These are phyloP conservation scores for Trinorchestia longiramus DNA, from an alignment of 1,140 invertebrate species.

Conservation along the genomic window DNA sequence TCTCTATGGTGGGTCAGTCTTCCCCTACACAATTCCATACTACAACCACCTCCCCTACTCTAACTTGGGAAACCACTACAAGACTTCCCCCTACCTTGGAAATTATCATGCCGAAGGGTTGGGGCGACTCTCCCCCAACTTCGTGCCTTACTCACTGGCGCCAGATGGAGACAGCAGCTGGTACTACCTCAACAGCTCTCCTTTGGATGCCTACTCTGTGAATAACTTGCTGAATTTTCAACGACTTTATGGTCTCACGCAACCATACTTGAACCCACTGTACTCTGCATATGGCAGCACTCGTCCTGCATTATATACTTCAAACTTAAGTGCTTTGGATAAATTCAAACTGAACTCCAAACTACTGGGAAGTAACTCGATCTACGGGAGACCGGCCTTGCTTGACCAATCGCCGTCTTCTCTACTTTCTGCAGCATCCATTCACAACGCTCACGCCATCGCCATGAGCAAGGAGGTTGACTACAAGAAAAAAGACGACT, in stretches of 20 bases:
- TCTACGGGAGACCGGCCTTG: neutral
- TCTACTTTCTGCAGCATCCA: neutral
- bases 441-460: conserved; percentile 11
- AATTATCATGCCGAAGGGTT: neutral
- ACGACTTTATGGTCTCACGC: neutral
- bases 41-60: neutral
- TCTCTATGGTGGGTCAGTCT: neutral
- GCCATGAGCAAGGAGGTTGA: conserved; percentile 36
- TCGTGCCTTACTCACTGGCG: neutral
- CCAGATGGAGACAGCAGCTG: neutral
- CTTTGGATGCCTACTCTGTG: neutral
- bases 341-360: neutral
- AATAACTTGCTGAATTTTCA: neutral
- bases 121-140: neutral
- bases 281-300: neutral
- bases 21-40: neutral
- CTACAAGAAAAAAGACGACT: conserved; percentile 44
- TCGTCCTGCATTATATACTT: neutral
- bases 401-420: neutral
- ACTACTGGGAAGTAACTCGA: neutral
- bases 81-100: neutral
- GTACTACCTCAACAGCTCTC: neutral
- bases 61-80: neutral
- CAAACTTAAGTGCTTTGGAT: conserved; percentile 42
- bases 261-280: neutral